A percentile compares a stretch with the other conserved stretches of the same genome.
These are phyloP conservation scores for Drosophila barbarae DNA, from an alignment of 2,888 invertebrate genomes.

Conservation along the genomic window DNA sequence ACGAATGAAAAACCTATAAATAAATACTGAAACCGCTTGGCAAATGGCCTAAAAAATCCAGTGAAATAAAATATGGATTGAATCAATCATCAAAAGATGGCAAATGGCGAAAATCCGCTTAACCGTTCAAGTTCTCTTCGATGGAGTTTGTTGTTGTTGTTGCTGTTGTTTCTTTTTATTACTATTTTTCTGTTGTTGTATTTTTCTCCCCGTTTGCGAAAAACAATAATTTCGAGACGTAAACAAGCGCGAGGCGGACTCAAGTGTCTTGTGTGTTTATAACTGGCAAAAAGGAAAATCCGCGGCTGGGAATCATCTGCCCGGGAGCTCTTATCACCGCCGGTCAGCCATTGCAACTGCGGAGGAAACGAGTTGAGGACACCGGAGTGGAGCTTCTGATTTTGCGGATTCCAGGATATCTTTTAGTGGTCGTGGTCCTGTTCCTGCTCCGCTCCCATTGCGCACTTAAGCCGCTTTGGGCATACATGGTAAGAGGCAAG, in stretches of 20 bases:
- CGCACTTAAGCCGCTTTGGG: constrained; percentile 45
- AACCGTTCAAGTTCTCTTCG: constrained; percentile 4
- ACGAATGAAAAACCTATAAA: constrained; percentile 4
- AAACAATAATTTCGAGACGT: constrained; percentile 17
- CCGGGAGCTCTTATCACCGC: constrained; percentile 23
- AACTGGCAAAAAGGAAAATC: neutral
- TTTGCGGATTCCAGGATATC: constrained; percentile 4
- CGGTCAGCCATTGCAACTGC: constrained; percentile 11
- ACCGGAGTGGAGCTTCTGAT: neutral
- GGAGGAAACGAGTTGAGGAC: neutral
- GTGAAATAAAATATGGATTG: constrained; percentile 15
- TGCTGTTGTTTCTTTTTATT: neutral
- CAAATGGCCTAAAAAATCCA: constrained; percentile 20
- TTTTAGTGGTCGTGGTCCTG: neutral
- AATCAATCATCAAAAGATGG: constrained; percentile 26
- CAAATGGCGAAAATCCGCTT: constrained; percentile 28
- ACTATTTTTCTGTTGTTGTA: neutral
- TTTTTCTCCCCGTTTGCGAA: neutral
- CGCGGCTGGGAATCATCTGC: constrained; percentile 11
- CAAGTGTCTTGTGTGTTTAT: constrained; percentile 25
- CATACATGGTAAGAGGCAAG: constrained; percentile 35
- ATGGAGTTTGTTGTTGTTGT: neutral
- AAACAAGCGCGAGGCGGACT: constrained; percentile 12
- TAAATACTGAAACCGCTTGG: constrained; percentile 25
- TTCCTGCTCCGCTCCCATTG: neutral